Base-by-base conservation (phyloP, 2,888 invertebrate species). In the Argyra leucocephala region DNA sequence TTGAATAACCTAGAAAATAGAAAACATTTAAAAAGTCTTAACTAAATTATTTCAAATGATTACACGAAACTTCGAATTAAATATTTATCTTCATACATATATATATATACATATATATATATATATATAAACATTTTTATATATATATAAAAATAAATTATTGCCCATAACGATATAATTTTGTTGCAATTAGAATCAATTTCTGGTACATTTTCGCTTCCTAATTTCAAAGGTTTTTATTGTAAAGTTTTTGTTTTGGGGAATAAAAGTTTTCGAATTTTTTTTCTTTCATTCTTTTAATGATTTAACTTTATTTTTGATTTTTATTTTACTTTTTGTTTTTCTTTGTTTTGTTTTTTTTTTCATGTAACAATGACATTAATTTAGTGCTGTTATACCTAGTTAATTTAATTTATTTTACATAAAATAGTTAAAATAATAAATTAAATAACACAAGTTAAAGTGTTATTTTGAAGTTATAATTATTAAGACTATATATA, bases 311-410 rank as follows among this genome's bases (percentile, higher is more conserved):
- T 31, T 31, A 7, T 31, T 5, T 31, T 31, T 31, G 31, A 31
- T 31, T 31, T 31, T 31, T 7, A 31, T 31, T 31, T 31, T 10
- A 31, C 6, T 31, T 31, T 37, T 37, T 37, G 9, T 10, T 37
- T 37, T 37, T 37, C 15, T 37, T 37, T n/a, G 5, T 31, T 10
- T 37, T 37, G 3, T 37, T 37, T 37, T 37, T 48, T 18, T 48
- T 48, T 48, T 48, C 48, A 18, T 48, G 48, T 48, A 48, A 48
- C 48, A 48, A 48, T 48, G 48, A 48, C 48, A 48, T 48, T 48
- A 48, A 48, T 48, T 48, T 48, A 48, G 18, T 48, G 48, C 15
- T 18, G 18, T 48, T 18, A 18, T 48, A 48, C n/a, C 48, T 48
- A 48, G 15, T 48, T 48, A 48, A 48, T 48, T 48, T 48, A 48